Percentiles rank a stretch among this genome's conserved stretches.
phyloP scores from a whole-genome alignment of 1,140 invertebrate species.

The Trichoplusia ni region DNA sequence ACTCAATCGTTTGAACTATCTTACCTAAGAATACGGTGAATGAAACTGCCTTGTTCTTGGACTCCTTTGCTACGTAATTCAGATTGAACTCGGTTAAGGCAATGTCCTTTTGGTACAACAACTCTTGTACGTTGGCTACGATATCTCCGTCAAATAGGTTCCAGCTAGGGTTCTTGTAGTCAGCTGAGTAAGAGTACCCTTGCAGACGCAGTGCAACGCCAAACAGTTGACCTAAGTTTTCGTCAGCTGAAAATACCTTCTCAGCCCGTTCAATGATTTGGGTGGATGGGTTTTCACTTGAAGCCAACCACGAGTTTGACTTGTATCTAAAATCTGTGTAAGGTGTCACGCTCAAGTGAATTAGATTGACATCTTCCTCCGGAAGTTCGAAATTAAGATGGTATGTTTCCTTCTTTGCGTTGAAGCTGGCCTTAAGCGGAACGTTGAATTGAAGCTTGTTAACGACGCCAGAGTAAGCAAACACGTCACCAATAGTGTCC shows the following conservation, averaged over 20 bases:
- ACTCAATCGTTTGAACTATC: too few relatives aligned
- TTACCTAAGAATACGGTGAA: constrained; percentile 60
- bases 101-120: constrained; percentile 55
- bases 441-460: constrained; percentile 81
- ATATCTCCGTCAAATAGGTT: constrained; percentile 36
- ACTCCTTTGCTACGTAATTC: constrained; percentile 62
- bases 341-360: constrained; percentile 83
- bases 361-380: constrained; percentile 76
- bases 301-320: too few relatives aligned
- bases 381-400: constrained; percentile 69
- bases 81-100: constrained; percentile 68
- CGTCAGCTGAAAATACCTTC: constrained; percentile 53
- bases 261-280: constrained; percentile 61
- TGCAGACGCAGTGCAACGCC: constrained; percentile 79
- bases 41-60: constrained; percentile 54
- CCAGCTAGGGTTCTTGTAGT: constrained; percentile 60
- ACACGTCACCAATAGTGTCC: constrained; percentile 83
- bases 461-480: constrained; percentile 83
- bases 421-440: constrained; percentile 74
- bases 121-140: constrained; percentile 43
- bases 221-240: constrained; percentile 61
- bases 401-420: constrained; percentile 75
- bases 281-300: constrained; percentile 64
- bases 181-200: constrained; percentile 75
- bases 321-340: constrained; percentile 59